Percentiles rank a stretch among this genome's conserved stretches.
Evolutionary conservation across 1,140 invertebrate species (phyloP).

Genomic region (Sweltsa coloradensis): DNA sequence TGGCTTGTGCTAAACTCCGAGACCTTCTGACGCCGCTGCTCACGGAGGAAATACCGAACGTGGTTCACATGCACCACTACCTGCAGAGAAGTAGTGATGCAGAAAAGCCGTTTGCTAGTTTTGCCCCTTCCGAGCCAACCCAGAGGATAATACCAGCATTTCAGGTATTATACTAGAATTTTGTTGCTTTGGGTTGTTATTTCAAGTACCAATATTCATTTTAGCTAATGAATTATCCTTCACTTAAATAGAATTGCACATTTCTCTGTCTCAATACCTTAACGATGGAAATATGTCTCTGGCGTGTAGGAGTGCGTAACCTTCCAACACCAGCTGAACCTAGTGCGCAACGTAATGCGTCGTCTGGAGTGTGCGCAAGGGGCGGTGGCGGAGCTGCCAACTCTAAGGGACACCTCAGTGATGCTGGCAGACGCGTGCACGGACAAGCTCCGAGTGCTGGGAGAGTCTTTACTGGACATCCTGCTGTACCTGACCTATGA

Average conservation of each 20-base stretch:
- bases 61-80: constrained; percentile 67
- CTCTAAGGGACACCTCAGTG: constrained; percentile 11
- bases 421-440: constrained; percentile 43
- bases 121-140: too few relatives aligned
- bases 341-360: constrained; percentile 56
- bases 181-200: too few relatives aligned
- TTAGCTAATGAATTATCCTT: too few relatives aligned
- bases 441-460: constrained; percentile 66
- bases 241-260: too few relatives aligned
- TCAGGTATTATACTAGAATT: too few relatives aligned
- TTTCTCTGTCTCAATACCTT: too few relatives aligned
- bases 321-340: constrained; percentile 67
- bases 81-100: constrained; percentile 46
- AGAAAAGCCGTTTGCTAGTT: constrained; percentile 38
- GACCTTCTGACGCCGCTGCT: constrained; percentile 58
- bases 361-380: constrained; percentile 46
- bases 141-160: constrained; percentile 64
- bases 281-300: too few relatives aligned
- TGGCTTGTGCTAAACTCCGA: constrained; percentile 69
- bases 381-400: constrained; percentile 4
- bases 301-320: constrained; percentile 55
- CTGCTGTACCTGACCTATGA: constrained; percentile 51
- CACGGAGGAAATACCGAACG: constrained; percentile 60
- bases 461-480: constrained; percentile 67
- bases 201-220: too few relatives aligned